A percentile compares a stretch with the other conserved stretches of the same genome.
phyloP scores from a whole-genome alignment of 2,888 invertebrate genomes.

The Aphodius granarius region DNA sequence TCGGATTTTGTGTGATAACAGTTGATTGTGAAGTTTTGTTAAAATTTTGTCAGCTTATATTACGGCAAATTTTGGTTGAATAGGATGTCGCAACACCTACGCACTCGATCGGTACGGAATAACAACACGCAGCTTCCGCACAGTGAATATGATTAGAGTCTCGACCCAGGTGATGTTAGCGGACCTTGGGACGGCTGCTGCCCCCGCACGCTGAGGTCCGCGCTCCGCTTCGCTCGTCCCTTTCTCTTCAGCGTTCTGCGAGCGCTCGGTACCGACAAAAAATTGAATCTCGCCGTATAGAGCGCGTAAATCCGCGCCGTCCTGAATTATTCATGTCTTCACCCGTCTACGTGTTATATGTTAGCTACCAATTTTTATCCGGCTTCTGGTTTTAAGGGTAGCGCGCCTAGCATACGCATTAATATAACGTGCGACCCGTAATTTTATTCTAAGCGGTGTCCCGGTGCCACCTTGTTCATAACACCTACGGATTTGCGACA shows the following conservation, averaged over 20 bases:
- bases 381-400: conserved; percentile 33
- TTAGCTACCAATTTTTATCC: conserved; percentile 34
- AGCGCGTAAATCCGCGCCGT: conserved; percentile 32
- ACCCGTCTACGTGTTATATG: conserved; percentile 35
- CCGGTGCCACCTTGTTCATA: background rate
- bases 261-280: conserved; percentile 31
- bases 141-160: background rate
- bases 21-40: too few relatives aligned
- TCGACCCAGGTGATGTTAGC: background rate
- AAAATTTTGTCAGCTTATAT: too few relatives aligned
- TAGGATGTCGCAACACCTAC: background rate
- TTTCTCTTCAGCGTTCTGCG: background rate
- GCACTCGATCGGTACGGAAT: background rate
- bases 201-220: background rate
- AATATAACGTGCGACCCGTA: background rate
- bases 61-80: background rate
- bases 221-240: background rate
- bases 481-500: background rate
- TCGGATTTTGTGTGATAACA: too few relatives aligned
- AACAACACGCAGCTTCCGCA: background rate
- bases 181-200: conserved; percentile 6
- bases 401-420: conserved; percentile 19
- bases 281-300: conserved; percentile 37
- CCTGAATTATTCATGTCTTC: conserved; percentile 40
- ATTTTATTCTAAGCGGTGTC: background rate